Conservation (phyloP, 2,113 vertebrate genomes). For the Dicaeum eximium region DNA sequence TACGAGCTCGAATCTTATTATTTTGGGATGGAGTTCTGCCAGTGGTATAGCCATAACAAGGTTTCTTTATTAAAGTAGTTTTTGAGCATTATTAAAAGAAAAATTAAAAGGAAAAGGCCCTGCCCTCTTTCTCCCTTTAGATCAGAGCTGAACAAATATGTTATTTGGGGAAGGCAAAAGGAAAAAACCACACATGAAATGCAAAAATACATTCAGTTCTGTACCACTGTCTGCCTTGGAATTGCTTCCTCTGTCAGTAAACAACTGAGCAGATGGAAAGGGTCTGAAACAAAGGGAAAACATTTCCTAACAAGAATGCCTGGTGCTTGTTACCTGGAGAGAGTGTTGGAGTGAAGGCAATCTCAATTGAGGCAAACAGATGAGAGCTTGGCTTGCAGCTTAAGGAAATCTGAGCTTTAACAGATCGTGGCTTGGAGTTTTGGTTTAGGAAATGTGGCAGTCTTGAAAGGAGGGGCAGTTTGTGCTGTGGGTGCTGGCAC, state of each 20-base stretch:
- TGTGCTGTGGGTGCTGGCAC: neutral
- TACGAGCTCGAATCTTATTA: neutral
- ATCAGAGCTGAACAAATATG: neutral
- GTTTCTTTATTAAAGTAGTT: neutral
- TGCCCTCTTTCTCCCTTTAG: neutral
- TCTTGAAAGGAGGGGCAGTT: neutral
- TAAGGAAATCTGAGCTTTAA: neutral
- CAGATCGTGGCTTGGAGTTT: neutral
- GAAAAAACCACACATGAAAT: neutral
- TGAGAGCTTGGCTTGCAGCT: neutral
- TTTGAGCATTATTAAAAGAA: neutral
- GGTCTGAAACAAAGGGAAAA: neutral
- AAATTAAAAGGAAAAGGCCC: neutral
- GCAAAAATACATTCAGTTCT: neutral
- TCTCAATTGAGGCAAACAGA: neutral
- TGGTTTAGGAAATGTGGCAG: neutral
- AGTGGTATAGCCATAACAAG: neutral
- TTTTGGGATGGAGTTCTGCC: neutral
- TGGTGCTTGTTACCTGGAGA: neutral
- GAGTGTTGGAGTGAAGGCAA: neutral
- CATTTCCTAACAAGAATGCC: neutral
- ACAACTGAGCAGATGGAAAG: conserved; percentile 2
- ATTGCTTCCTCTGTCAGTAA: neutral
- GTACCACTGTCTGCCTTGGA: neutral
- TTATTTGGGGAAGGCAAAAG: neutral